These are phyloP conservation scores for Oreochromis mossambicus DNA, from an alignment of 2,797 vertebrate genomes.

Conservation along the genomic window DNA sequence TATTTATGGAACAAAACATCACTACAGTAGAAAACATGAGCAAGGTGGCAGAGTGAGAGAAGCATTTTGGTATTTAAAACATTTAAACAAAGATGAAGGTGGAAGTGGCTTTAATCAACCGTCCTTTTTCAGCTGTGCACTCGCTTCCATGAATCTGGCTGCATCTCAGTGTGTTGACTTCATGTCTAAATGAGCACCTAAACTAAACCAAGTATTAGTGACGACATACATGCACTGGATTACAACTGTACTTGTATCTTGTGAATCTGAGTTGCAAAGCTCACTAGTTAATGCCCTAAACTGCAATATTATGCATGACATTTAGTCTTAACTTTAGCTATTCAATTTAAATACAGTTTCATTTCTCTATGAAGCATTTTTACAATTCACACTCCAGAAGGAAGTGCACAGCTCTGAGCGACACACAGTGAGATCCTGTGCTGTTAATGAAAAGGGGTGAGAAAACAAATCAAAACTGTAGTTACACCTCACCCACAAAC, in stretches of 20 bases:
- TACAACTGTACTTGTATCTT: background rate
- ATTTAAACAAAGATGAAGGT: background rate
- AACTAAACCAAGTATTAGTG: background rate
- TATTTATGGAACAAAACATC: conserved; percentile 35
- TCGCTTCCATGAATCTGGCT: background rate
- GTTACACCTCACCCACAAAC: background rate
- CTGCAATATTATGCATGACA: background rate
- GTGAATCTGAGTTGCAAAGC: background rate
- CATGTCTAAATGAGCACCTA: background rate
- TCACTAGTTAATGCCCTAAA: background rate
- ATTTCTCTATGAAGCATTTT: background rate
- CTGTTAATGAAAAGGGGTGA: background rate
- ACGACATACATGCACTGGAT: background rate
- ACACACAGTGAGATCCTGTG: background rate
- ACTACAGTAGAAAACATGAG: background rate
- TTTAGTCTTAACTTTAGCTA: background rate
- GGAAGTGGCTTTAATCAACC: background rate
- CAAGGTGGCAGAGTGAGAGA: background rate
- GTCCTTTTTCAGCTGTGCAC: background rate
- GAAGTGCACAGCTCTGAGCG: background rate
- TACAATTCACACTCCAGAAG: background rate
- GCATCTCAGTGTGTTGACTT: background rate
- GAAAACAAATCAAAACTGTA: background rate
- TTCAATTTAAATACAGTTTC: background rate
- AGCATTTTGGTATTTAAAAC: conserved; percentile 1